Conservation (phyloP, 2,888 invertebrate species). For the Hypolimnas misippus region DNA sequence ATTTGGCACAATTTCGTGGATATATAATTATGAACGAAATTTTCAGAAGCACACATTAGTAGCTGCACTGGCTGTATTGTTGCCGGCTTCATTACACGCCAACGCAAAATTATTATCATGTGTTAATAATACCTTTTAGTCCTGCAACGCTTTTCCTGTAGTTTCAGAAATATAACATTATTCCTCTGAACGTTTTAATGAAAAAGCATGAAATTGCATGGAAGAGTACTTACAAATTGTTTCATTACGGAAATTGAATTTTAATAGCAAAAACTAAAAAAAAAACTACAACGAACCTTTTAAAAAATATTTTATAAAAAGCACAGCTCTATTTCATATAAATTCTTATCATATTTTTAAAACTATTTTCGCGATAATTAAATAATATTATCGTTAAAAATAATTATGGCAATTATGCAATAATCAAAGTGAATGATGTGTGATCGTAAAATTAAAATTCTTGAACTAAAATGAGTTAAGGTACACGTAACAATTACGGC, state of each 20-base stretch:
- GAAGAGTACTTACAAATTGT: background rate
- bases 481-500: background rate
- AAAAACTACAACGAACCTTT: no score
- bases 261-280: background rate
- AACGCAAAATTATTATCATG: background rate
- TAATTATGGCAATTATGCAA: no score
- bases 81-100: constrained; percentile 1
- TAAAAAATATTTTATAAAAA: no score
- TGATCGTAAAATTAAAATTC: constrained; percentile 3
- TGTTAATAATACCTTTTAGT: background rate
- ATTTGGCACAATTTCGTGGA: no score
- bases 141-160: background rate
- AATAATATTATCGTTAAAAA: no score
- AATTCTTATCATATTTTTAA: no score
- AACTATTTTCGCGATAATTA: no score
- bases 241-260: background rate
- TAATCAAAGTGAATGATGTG: no score
- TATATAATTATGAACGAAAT: background rate
- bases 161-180: background rate
- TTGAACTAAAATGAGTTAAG: constrained; percentile 3
- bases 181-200: background rate
- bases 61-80: background rate
- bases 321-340: no score
- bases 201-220: background rate
- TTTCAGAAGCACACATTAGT: background rate